phyloP scores from a whole-genome alignment of 2,888 invertebrate genomes.

The Lepidochitona cinerea region DNA sequence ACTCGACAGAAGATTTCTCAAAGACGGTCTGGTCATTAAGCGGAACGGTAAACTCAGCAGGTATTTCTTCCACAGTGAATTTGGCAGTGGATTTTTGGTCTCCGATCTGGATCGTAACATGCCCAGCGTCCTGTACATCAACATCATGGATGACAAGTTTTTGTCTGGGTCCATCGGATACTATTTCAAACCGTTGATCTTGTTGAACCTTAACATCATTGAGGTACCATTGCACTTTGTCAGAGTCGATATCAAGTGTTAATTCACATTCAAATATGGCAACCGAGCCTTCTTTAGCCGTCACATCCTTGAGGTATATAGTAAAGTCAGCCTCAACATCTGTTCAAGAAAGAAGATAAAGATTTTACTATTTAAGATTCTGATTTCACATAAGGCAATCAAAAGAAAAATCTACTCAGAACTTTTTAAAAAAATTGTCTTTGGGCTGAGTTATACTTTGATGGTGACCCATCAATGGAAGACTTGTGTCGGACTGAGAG shows the following conservation, averaged over 20 bases:
- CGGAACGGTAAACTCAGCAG: slow-evolving; percentile 51
- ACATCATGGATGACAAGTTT: slow-evolving; percentile 44
- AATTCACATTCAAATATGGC: slow-evolving; percentile 91
- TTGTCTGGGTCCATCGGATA: slow-evolving; percentile 42
- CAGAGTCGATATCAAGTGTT: slow-evolving; percentile 77
- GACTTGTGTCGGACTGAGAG: too few relatives aligned
- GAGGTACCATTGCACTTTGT: slow-evolving; percentile 68
- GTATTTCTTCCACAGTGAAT: slow-evolving; percentile 46
- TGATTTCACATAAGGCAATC: too few relatives aligned
- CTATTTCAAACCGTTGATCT: slow-evolving; percentile 40
- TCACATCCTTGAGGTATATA: slow-evolving; percentile 31
- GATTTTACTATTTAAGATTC: too few relatives aligned
- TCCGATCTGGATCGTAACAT: slow-evolving; percentile 41
- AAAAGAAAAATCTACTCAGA: too few relatives aligned
- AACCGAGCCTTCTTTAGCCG: slow-evolving; percentile 22
- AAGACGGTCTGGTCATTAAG: slow-evolving; percentile 55
- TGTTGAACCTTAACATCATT: slow-evolving; percentile 63
- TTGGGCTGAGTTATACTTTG: too few relatives aligned
- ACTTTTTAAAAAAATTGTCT: too few relatives aligned
- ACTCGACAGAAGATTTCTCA: slow-evolving; percentile 73
- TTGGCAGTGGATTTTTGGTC: slow-evolving; percentile 43
- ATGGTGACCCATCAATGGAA: too few relatives aligned
- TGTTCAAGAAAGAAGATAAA: slow-evolving; percentile 18
- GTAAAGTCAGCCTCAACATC: slow-evolving; percentile 34
- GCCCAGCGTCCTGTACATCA: slow-evolving; percentile 41